A percentile compares a stretch with the other conserved stretches of the same genome.
These are phyloP conservation scores for Callospermophilus lateralis DNA, from an alignment of 2,113 vertebrate species.

Conservation along the genomic window DNA sequence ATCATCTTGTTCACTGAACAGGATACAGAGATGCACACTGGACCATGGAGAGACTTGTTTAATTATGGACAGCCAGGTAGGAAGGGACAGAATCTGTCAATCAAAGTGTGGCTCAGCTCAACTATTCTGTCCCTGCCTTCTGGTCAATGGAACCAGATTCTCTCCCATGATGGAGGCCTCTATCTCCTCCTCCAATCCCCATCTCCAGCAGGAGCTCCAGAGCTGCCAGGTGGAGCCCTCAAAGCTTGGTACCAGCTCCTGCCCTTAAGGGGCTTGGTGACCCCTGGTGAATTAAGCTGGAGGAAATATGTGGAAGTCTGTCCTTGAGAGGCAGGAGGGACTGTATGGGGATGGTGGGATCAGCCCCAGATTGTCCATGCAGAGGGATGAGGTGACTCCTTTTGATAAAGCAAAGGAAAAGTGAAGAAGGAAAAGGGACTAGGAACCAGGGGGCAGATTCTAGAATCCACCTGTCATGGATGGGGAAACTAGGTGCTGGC, in stretches of 20 bases:
- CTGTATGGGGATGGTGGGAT: fast-evolving
- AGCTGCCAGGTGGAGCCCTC: background rate
- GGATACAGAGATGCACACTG: background rate
- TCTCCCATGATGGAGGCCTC: background rate
- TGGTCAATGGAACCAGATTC: background rate
- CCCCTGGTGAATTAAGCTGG: too few relatives aligned
- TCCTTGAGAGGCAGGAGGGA: background rate
- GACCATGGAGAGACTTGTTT: background rate
- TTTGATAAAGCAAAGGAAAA: background rate
- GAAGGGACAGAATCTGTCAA: background rate
- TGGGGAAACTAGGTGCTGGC: background rate
- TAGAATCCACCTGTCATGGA: background rate
- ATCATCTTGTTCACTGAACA: background rate
- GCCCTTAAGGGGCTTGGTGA: too few relatives aligned
- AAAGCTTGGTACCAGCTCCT: background rate
- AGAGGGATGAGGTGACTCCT: background rate
- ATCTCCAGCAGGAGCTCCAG: background rate
- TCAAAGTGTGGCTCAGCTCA: background rate
- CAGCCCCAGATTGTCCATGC: background rate
- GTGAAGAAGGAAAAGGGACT: background rate
- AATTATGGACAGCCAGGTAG: background rate
- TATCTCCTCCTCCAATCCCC: background rate
- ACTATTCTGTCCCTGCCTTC: background rate
- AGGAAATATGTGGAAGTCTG: background rate
- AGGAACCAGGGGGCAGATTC: background rate